A percentile compares a stretch with the other conserved stretches of the same genome.
These are phyloP conservation scores for Corticium candelabrum DNA, from an alignment of 37 sponge, comb jelly and placozoan species.

Conservation along the genomic window DNA sequence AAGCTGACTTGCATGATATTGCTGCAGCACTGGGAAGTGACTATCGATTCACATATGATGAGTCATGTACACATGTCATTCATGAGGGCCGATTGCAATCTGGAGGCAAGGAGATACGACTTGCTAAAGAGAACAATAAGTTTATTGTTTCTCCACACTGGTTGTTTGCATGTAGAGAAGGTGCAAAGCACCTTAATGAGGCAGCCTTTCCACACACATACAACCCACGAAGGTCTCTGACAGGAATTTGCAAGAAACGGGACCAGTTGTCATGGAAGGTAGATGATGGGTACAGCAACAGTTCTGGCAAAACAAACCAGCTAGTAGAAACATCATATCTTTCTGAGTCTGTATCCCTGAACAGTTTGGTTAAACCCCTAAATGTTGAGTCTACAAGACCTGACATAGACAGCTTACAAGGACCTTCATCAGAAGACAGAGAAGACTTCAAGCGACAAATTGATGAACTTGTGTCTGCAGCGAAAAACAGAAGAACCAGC, in stretches of 20 bases:
- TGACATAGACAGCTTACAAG: background rate
- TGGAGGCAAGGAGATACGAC: slow-evolving; percentile 34
- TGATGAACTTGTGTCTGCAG: background rate
- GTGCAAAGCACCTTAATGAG: slow-evolving; percentile 29
- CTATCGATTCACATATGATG: slow-evolving; percentile 17
- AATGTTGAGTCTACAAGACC: background rate
- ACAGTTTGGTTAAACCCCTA: background rate
- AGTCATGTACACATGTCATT: slow-evolving; percentile 49
- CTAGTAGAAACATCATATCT: background rate
- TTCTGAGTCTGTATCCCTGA: background rate
- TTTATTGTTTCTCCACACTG: slow-evolving; percentile 67
- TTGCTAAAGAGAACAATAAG: slow-evolving; percentile 33
- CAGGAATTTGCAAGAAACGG: background rate
- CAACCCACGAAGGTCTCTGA: slow-evolving; percentile 51
- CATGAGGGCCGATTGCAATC: slow-evolving; percentile 37
- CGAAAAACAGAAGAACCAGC: background rate
- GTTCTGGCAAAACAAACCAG: too few relatives aligned
- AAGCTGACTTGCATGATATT: slow-evolving; percentile 39
- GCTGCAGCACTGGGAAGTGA: slow-evolving; percentile 42
- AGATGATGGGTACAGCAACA: too few relatives aligned
- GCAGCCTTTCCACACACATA: slow-evolving; percentile 45
- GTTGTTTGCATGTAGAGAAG: slow-evolving; percentile 34
- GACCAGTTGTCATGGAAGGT: background rate
- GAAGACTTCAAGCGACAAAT: background rate
- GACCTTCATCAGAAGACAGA: background rate